Conservation (phyloP, 2,888 invertebrate genomes). For the Agapostemon virescens region DNA sequence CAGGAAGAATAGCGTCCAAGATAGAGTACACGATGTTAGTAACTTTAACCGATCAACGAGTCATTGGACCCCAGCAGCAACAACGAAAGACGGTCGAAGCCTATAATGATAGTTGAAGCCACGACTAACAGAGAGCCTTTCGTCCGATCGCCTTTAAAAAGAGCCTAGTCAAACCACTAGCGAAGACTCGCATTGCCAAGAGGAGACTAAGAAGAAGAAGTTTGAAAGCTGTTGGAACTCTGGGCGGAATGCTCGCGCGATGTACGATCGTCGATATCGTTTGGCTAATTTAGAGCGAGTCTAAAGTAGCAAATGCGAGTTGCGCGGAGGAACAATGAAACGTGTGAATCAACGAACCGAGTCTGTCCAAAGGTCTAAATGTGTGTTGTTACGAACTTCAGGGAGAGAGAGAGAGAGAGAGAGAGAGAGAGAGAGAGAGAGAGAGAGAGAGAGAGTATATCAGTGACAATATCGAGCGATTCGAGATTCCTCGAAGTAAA, state of each 20-base stretch:
- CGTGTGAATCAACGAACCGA: neutral
- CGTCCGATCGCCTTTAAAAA: neutral
- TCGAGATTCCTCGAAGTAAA: neutral
- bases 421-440: too few species aligned
- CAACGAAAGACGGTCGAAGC: neutral
- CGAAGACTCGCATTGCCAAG: neutral
- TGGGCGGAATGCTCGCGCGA: neutral
- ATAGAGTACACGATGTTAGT: neutral
- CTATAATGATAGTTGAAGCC: neutral
- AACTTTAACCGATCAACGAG: neutral
- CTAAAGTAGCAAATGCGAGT: conserved; percentile 27
- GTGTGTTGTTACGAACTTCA: conserved; percentile 2
- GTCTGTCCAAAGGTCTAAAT: neutral
- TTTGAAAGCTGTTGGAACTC: conserved; percentile 9
- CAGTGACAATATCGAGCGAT: neutral
- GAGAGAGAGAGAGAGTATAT: too few species aligned
- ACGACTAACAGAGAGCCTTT: conserved; percentile 32
- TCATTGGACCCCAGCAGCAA: neutral
- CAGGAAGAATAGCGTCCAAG: conserved; percentile 15
- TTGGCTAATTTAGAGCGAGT: conserved; percentile 37
- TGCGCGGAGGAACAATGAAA: neutral
- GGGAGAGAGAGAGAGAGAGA: too few species aligned
- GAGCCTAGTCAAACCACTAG: neutral
- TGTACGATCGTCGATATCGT: conserved; percentile 13
- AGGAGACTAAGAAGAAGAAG: neutral